phyloP scores from a whole-genome alignment of 2,888 invertebrate species.

The Cephalotes varians region DNA sequence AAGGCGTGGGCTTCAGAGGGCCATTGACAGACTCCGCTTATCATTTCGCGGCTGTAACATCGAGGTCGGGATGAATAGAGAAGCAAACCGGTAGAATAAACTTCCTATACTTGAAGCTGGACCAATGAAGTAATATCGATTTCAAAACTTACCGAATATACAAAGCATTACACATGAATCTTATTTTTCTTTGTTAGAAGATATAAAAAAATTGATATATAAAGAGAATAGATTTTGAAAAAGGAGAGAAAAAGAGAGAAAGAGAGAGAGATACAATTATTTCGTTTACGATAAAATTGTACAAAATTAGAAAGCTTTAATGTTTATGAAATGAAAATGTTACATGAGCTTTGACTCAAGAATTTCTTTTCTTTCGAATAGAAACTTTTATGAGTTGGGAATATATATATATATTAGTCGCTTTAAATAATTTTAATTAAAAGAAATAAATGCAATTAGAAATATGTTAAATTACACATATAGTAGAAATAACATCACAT shows the following conservation, averaged over 20 bases:
- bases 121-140: background rate
- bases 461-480: background rate
- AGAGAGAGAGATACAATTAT: background rate
- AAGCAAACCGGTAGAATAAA: conserved; percentile 7
- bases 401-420: background rate
- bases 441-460: background rate
- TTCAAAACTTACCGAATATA: background rate
- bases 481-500: background rate
- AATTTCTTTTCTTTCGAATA: background rate
- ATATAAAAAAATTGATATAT: too few species aligned
- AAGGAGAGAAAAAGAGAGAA: background rate
- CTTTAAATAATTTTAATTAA: background rate
- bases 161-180: background rate
- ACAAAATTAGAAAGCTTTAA: background rate
- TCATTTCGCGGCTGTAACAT: conserved; percentile 8
- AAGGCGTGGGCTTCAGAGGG: background rate
- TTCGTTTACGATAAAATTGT: background rate
- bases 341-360: background rate
- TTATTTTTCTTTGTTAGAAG: background rate
- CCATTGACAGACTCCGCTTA: background rate
- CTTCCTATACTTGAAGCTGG: conserved; percentile 9
- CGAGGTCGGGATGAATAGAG: conserved; percentile 14
- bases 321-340: background rate
- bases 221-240: background rate
- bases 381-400: background rate